Conservation (phyloP, 2,888 invertebrate species). For the Pemphredon lugubris region DNA sequence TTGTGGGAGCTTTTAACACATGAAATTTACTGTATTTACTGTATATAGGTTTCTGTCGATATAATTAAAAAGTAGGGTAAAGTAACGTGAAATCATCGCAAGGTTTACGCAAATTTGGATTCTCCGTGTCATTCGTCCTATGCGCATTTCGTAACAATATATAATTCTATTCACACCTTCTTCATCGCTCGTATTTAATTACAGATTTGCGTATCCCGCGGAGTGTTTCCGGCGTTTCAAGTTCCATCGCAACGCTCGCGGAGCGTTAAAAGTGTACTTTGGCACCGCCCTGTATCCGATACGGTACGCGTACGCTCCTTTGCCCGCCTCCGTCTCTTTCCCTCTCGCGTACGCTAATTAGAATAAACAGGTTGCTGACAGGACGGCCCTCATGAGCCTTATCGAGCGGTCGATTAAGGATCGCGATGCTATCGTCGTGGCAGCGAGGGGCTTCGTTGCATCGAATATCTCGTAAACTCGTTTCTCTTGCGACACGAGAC, state of each 20-base stretch:
- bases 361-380: constrained; percentile 72
- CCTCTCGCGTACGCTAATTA: constrained; percentile 61
- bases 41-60: too few relatives aligned
- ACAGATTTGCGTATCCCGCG: too few relatives aligned
- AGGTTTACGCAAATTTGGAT: too few relatives aligned
- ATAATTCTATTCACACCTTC: too few relatives aligned
- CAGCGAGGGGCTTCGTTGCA: constrained; percentile 49
- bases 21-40: too few relatives aligned
- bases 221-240: constrained; percentile 22
- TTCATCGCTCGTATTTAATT: too few relatives aligned
- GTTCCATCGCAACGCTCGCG: constrained; percentile 28
- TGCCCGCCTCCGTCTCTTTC: constrained; percentile 13
- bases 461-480: constrained; percentile 62
- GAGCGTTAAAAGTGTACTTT: constrained; percentile 18
- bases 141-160: too few relatives aligned
- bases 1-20: too few relatives aligned
- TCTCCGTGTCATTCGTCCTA: too few relatives aligned
- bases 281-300: constrained; percentile 22
- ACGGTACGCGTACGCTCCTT: constrained; percentile 21
- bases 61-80: too few relatives aligned
- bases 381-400: constrained; percentile 48
- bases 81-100: too few relatives aligned
- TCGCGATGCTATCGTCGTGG: constrained; percentile 61
- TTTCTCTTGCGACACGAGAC: constrained; percentile 30
- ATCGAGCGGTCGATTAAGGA: constrained; percentile 63